Evolutionary conservation across 2,888 invertebrate genomes (phyloP).

Genomic region (Eupsilia transversa): DNA sequence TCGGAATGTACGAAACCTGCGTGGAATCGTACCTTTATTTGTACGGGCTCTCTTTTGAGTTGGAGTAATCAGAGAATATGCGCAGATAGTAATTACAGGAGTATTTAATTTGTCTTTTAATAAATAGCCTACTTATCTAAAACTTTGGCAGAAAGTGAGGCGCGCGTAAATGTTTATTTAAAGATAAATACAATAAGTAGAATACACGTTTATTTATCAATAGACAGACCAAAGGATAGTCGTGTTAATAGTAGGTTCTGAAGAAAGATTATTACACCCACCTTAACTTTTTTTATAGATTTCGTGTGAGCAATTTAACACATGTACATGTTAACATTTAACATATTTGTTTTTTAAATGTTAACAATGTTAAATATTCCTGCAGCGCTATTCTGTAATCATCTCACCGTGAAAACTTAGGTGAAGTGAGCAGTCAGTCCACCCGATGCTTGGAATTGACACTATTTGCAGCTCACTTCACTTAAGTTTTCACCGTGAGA

Average conservation of each 20-base stretch:
- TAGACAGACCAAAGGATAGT: background rate
- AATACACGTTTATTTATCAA: background rate
- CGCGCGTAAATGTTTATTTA: background rate
- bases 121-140: background rate
- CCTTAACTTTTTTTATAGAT: background rate
- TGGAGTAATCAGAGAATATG: conserved; percentile 8
- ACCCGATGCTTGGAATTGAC: too few species aligned
- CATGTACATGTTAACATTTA: too few species aligned
- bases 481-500: too few species aligned
- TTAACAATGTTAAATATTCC: background rate
- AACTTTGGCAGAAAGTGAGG: too few species aligned
- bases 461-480: too few species aligned
- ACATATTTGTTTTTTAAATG: too few species aligned
- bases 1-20: conserved; percentile 26
- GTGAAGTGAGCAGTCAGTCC: too few species aligned
- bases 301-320: background rate
- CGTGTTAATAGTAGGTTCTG: background rate
- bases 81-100: background rate
- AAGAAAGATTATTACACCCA: background rate
- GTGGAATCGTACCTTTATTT: conserved; percentile 40
- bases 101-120: background rate
- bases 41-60: conserved; percentile 28
- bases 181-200: background rate
- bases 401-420: too few species aligned
- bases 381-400: too few species aligned